Base-by-base conservation (phyloP, 2,888 invertebrate genomes). In the Labia minor region DNA sequence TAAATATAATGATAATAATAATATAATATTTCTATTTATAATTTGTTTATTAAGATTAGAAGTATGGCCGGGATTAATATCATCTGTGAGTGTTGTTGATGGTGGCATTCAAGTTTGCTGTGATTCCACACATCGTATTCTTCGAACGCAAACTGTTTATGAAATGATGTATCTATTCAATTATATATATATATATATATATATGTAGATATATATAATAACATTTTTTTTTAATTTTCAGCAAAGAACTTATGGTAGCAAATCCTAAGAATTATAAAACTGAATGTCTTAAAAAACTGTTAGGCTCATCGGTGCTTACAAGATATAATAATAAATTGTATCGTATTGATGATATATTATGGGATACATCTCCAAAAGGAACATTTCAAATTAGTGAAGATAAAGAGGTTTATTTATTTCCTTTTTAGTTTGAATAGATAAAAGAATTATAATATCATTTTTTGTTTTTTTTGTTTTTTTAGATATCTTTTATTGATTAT, bases 251-350 rank as follows among this genome's bases (percentile, higher is more conserved):
- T 8, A 49, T 3, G 2, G 49, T 49, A 3, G 14, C 16, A 3
- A 49, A 49, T 16, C 49, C 49, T 2, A 49, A 14, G 14, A 3
- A 49, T 49, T 49, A 37, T 64, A 81, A 81, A 71, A 80, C 81
- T 1, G 75, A 76, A 0, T 76, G 84, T 6, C 74, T 78, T 0
- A 80, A 82, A 6, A 79, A 78, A 1, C 72, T 90, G 0, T 76
- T 88, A 1, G 89, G 90, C 0, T 77, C 78, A n/a, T 84, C 87
- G 0, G 88, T 95, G 0, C 81, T 95, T 74, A 93, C 93, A 0
- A 82, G 89, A 0, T 97, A 97, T 75, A 97, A 96, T 75, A 95
- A 96, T 75, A 89, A 87, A 72, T 85, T 90, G 0, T 96, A 96
- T 75, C 77, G 88, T 37, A 84, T 98, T 14, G 93, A 95, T 75